A percentile compares a stretch with the other conserved stretches of the same genome.
These are phyloP conservation scores for Brachyopa scutellaris DNA, from an alignment of 2,888 invertebrate genomes.

Conservation along the genomic window DNA sequence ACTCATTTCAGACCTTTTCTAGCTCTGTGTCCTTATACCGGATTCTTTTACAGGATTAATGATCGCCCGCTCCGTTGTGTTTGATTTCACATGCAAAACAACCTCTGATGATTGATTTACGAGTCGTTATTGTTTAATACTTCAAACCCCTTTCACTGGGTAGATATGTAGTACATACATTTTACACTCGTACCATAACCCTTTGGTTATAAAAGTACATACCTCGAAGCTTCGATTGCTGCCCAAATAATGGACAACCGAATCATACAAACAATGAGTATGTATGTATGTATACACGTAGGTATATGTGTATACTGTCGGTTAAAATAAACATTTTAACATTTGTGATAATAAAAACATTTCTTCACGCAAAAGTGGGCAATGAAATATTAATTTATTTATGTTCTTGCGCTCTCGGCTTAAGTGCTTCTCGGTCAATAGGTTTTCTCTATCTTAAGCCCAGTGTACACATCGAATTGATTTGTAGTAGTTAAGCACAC, in stretches of 20 bases:
- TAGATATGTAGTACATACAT: no score
- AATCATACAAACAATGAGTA: slow-evolving; percentile 34
- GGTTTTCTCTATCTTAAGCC: slow-evolving; percentile 44
- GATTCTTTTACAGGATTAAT: no score
- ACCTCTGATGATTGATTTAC: neutral
- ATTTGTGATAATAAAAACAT: slow-evolving; percentile 66
- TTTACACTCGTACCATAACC: slow-evolving; percentile 21
- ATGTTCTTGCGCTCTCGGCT: slow-evolving; percentile 62
- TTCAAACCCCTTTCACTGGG: no score
- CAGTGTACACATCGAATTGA: slow-evolving; percentile 65
- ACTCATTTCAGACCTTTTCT: no score
- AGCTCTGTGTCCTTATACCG: no score
- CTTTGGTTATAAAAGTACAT: slow-evolving; percentile 6
- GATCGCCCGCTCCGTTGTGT: no score
- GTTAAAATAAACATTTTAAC: slow-evolving; percentile 66
- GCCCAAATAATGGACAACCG: slow-evolving; percentile 36
- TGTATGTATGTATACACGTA: no score
- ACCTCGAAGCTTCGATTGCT: slow-evolving; percentile 39
- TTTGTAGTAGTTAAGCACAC: slow-evolving; percentile 69
- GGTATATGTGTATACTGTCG: slow-evolving; percentile 39
- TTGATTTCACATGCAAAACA: neutral
- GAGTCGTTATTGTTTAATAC: no score
- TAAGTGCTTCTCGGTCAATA: slow-evolving; percentile 70
- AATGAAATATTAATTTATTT: slow-evolving; percentile 72
- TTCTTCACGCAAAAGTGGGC: slow-evolving; percentile 61